These are phyloP conservation scores for Chloroclystis v-ata DNA, from an alignment of 2,888 invertebrate genomes.

Conservation along the genomic window DNA sequence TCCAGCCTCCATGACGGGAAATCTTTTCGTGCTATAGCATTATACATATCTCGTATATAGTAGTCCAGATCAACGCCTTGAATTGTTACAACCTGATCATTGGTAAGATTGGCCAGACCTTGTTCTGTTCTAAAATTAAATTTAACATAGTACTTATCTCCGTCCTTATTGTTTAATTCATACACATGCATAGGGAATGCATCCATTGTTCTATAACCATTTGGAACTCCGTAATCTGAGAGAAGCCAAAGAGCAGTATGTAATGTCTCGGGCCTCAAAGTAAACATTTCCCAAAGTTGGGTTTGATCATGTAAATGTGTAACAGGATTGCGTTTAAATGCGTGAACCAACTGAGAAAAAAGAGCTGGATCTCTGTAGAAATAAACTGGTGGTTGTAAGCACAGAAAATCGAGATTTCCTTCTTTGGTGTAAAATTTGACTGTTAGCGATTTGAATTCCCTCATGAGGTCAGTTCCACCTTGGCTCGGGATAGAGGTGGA, in stretches of 20 bases:
- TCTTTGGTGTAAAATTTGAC: conserved; percentile 94
- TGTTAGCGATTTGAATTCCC: conserved; percentile 92
- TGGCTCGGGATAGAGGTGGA: conserved; percentile 87
- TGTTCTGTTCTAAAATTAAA: conserved; percentile 94
- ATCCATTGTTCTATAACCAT: conserved; percentile 93
- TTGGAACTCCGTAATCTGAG: conserved; percentile 92
- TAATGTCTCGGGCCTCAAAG: conserved; percentile 86
- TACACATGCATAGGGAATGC: conserved; percentile 94
- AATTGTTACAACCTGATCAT: conserved; percentile 80
- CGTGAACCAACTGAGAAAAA: conserved; percentile 91
- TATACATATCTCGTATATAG: conserved; percentile 86
- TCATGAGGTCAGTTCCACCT: conserved; percentile 89
- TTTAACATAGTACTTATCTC: conserved; percentile 86
- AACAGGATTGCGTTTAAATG: conserved; percentile 93
- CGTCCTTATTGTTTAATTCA: conserved; percentile 86
- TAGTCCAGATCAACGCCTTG: conserved; percentile 88
- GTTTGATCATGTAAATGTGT: conserved; percentile 89
- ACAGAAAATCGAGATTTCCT: conserved; percentile 92
- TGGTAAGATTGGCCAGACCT: conserved; percentile 85
- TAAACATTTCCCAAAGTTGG: conserved; percentile 93
- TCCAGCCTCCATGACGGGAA: conserved; percentile 24
- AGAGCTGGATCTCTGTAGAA: conserved; percentile 89
- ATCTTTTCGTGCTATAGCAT: conserved; percentile 86
- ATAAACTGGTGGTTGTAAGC: conserved; percentile 91
- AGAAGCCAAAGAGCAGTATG: conserved; percentile 88